Percentiles rank a stretch among this genome's conserved stretches.
Conservation (phyloP, 2,888 invertebrate genomes). For the Ornithoptera alexandrae region DNA sequence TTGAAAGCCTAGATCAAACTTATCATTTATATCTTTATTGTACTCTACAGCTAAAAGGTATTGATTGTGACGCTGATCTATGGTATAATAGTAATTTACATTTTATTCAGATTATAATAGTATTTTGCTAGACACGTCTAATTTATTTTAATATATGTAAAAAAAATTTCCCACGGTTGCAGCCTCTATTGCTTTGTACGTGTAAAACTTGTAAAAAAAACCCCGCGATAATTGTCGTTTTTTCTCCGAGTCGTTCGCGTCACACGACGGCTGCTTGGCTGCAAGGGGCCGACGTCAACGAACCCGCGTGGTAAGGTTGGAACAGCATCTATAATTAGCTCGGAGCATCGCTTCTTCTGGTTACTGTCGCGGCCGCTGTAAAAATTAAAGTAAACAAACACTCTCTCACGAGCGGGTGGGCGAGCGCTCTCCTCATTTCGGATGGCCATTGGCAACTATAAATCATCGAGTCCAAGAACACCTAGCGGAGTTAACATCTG, state of each 20-base stretch:
- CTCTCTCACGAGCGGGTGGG: constrained; percentile 73
- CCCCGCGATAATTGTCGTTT: neutral
- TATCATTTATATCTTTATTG: too few relatives aligned
- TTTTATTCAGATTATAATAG: too few relatives aligned
- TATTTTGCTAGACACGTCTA: too few relatives aligned
- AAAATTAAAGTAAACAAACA: constrained; percentile 77
- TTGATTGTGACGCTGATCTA: too few relatives aligned
- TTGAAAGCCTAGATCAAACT: too few relatives aligned
- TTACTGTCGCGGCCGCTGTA: constrained; percentile 77
- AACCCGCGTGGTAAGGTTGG: constrained; percentile 71
- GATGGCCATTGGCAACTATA: constrained; percentile 36
- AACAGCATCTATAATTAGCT: constrained; percentile 67
- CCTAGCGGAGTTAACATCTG: constrained; percentile 38
- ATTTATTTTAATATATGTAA: too few relatives aligned
- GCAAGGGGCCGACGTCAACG: constrained; percentile 56
- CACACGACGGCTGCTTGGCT: neutral
- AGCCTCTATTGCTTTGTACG: too few relatives aligned
- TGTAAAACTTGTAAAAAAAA: neutral
- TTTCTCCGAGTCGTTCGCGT: neutral
- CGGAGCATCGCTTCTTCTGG: constrained; percentile 65
- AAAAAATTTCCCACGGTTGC: too few relatives aligned
- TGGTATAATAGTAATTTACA: too few relatives aligned
- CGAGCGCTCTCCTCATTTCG: constrained; percentile 49
- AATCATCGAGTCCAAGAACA: constrained; percentile 16
- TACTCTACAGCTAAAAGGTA: too few relatives aligned